Evolutionary conservation across 2,888 invertebrate species (phyloP).

Genomic region (Koerneria pararmatus): DNA sequence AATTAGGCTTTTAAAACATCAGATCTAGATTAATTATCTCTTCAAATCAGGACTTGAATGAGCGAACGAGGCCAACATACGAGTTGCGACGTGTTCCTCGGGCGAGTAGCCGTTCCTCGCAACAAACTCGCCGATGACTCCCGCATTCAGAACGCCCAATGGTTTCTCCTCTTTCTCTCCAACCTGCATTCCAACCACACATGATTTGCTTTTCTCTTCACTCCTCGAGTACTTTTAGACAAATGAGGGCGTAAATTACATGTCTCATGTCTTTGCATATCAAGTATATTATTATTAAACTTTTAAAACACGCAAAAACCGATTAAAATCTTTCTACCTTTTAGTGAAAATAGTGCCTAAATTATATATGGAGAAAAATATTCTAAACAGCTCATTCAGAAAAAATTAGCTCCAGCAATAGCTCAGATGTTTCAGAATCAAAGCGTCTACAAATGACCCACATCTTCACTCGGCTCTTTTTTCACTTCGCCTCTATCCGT

Average conservation of each 20-base stretch:
- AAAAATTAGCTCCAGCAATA: too few species aligned
- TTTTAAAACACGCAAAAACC: too few species aligned
- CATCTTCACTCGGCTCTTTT: too few species aligned
- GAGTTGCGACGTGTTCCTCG: slow-evolving; percentile 17
- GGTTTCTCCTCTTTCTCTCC: neutral
- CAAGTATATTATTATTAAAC: too few species aligned
- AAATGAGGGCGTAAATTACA: slow-evolving; percentile 15
- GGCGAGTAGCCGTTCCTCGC: slow-evolving; percentile 15
- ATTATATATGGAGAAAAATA: too few species aligned
- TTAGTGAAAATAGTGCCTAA: too few species aligned
- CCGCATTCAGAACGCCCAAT: neutral
- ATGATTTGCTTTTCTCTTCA: slow-evolving; percentile 8
- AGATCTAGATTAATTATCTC: neutral
- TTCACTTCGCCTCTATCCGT: too few species aligned
- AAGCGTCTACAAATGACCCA: too few species aligned
- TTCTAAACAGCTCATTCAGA: too few species aligned
- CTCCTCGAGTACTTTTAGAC: neutral
- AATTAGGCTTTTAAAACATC: neutral
- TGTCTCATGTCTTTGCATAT: too few species aligned
- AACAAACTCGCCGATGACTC: neutral
- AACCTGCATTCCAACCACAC: neutral
- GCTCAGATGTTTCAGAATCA: too few species aligned
- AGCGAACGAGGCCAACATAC: slow-evolving; percentile 8
- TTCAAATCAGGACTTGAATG: neutral
- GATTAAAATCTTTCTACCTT: too few species aligned